Base-by-base conservation (phyloP, 1,140 invertebrate genomes). In the Macrosteles quadrilineatus region DNA sequence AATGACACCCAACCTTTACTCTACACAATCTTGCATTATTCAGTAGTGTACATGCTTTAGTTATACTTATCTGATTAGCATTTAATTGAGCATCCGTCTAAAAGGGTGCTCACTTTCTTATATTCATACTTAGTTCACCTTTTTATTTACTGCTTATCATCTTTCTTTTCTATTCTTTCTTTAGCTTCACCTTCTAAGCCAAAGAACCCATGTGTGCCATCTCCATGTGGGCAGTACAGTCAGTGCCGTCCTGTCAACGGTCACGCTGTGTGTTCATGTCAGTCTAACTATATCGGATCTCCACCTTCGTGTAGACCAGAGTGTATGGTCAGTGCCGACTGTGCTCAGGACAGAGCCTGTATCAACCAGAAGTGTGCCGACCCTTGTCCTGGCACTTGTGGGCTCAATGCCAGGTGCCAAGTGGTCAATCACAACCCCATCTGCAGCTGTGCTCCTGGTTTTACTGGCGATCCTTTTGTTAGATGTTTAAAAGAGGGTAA, bases 401-500 rank as follows among this genome's bases (percentile, higher is more conserved):
- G 85, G 14, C 67, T 75, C 72, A 85, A 79, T 79, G 81, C 80
- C 29, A 76, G 73, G 69, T 81, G 78, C 73, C 79, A 76, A 75
- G 81, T 79, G 12, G 75, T 81, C 17, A 84, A 82, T 71, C 83
- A 83, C 73, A 78, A 77, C 63, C 80, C 83, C 40, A 78, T 84
- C 64, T 81, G 75, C 69, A 78, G 75, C 57, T 85, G 84, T 72
- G 66, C 74, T 11, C 72, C 70, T 55, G 76, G 78, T 11, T 80
- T 79, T 53, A 82, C 78, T 53, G 86, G 85, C 17, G 84, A 87
- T 77, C 82, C 86, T 32, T 84, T 84, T 68, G 77, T 78, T 0
- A 73, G 75, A 73, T 90, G 86, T 69, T 71, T 81, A 59, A 78
- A 84, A 79, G 78, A 83, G 82, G 84, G 87, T 89, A 85, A 87